Evolutionary conservation across 2,888 invertebrate species (phyloP).

Genomic region (Philereme transversata): DNA sequence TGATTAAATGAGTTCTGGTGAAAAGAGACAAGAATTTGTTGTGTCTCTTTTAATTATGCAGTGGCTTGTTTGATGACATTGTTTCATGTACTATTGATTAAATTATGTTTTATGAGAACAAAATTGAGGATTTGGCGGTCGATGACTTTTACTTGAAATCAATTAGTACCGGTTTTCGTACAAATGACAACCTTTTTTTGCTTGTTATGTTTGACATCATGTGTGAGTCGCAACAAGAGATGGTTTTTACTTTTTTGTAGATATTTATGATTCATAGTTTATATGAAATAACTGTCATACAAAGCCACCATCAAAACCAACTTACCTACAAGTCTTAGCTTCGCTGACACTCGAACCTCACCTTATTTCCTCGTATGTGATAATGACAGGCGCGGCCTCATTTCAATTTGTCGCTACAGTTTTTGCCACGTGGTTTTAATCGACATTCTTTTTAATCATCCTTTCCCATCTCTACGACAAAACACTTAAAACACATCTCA

Average conservation of each 20-base stretch:
- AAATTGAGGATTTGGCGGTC: constrained; percentile 11
- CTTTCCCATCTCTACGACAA: constrained; percentile 49
- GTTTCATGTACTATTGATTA: constrained; percentile 25
- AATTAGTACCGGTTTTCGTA: background rate
- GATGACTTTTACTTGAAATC: constrained; percentile 17
- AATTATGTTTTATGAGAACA: constrained; percentile 17
- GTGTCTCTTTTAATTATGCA: constrained; percentile 23
- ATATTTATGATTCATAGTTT: too few species aligned
- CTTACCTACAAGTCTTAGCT: constrained; percentile 2
- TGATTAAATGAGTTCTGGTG: constrained; percentile 34
- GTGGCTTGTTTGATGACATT: constrained; percentile 21
- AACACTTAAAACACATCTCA: background rate
- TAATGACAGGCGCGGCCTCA: constrained; percentile 50
- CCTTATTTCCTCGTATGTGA: constrained; percentile 56
- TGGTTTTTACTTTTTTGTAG: too few species aligned
- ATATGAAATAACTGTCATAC: too few species aligned
- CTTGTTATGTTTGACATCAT: background rate
- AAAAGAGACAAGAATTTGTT: constrained; percentile 29
- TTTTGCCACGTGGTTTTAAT: constrained; percentile 57
- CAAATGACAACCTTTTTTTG: background rate
- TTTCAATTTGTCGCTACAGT: constrained; percentile 66
- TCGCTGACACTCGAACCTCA: constrained; percentile 42
- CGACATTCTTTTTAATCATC: constrained; percentile 60
- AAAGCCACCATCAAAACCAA: too few species aligned
- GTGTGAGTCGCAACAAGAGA: too few species aligned